Conservation (phyloP, 2,888 invertebrate genomes). For the Phyllotreta striolata region DNA sequence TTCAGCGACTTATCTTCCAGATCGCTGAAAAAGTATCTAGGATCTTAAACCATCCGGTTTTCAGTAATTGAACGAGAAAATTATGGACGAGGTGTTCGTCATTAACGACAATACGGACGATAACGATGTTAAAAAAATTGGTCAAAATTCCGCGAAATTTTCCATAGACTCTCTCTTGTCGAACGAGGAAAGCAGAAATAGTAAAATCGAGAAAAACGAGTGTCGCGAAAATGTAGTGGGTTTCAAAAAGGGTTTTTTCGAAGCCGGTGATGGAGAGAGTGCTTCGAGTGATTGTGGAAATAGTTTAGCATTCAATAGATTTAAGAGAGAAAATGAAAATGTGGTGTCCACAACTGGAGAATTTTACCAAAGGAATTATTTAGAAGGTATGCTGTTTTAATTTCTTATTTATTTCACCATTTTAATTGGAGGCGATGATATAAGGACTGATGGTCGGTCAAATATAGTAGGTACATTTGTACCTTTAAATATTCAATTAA, state of each 20-base stretch:
- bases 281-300: neutral
- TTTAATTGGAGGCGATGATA: neutral
- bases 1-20: slow-evolving; percentile 28
- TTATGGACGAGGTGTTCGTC: slow-evolving; percentile 31
- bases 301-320: slow-evolving; percentile 2
- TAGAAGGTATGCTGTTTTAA: slow-evolving; percentile 25
- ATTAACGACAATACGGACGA: slow-evolving; percentile 16
- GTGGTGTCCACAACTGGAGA: slow-evolving; percentile 35
- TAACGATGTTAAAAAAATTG: slow-evolving; percentile 33
- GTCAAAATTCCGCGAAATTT: slow-evolving; percentile 50
- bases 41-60: slow-evolving; percentile 38
- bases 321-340: slow-evolving; percentile 32
- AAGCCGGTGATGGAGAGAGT: slow-evolving; percentile 10
- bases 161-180: slow-evolving; percentile 53
- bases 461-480: too few species aligned
- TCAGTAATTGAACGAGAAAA: slow-evolving; percentile 5
- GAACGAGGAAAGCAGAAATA: slow-evolving; percentile 28
- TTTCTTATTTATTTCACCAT: too few species aligned
- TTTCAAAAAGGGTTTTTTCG: slow-evolving; percentile 10
- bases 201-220: slow-evolving; percentile 4
- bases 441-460: neutral
- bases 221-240: slow-evolving; percentile 2
- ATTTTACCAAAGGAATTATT: slow-evolving; percentile 23
- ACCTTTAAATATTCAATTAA: too few species aligned
- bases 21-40: slow-evolving; percentile 41